Evolutionary conservation across 2,113 vertebrate genomes (phyloP).

Genomic region (Melospiza georgiana): DNA sequence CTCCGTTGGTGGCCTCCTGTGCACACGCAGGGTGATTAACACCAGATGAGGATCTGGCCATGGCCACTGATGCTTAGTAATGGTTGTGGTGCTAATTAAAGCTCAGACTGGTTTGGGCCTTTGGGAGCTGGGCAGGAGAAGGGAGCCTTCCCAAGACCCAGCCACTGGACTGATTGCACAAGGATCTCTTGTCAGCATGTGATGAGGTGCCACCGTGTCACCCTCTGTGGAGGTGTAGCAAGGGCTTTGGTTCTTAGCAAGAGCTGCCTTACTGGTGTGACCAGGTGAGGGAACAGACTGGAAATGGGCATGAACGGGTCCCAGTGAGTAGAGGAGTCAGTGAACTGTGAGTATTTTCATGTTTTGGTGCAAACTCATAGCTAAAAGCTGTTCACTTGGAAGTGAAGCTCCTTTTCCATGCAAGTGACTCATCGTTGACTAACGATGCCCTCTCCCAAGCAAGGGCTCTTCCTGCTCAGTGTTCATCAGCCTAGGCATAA

Average conservation of each 20-base stretch:
- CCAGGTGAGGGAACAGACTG: neutral
- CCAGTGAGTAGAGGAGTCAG: neutral
- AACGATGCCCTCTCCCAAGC: neutral
- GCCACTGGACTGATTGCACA: neutral
- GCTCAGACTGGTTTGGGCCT: neutral
- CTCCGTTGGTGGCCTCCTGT: slow-evolving; percentile 42
- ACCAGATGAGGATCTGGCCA: slow-evolving; percentile 59
- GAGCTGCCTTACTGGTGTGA: neutral
- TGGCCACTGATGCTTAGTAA: slow-evolving; percentile 12
- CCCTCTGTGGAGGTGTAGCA: neutral
- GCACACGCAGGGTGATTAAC: slow-evolving; percentile 30
- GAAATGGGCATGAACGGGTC: neutral
- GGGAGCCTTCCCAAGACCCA: neutral
- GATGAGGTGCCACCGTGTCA: neutral
- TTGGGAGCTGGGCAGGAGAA: neutral
- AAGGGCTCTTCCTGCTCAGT: neutral
- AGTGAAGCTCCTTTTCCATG: slow-evolving; percentile 38
- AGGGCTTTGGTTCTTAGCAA: neutral
- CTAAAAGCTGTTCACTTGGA: neutral
- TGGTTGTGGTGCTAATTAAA: slow-evolving; percentile 50
- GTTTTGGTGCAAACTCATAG: neutral
- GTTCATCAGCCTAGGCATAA: neutral
- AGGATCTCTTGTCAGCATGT: neutral
- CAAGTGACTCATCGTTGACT: slow-evolving; percentile 35
- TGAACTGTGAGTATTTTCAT: neutral